Evolutionary conservation across 2,797 vertebrate species (phyloP).

Genomic region (Telmatherina bonti): DNA sequence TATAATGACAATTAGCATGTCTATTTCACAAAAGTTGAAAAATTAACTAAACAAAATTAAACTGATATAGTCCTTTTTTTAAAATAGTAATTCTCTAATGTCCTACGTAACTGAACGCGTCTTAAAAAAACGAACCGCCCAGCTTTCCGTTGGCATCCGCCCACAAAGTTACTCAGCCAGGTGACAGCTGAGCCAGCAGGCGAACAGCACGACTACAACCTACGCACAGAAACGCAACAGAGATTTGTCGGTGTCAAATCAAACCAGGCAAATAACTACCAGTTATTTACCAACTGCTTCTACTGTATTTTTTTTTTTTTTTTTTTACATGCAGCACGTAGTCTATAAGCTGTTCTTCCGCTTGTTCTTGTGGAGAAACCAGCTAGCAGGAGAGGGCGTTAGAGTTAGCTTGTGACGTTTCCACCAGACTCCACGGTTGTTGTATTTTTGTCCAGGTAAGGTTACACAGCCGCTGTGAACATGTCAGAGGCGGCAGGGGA

Average conservation of each 20-base stretch:
- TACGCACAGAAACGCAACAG: neutral
- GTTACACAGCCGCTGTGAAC: slow-evolving; percentile 7
- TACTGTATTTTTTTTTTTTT: neutral
- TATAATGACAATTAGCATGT: neutral
- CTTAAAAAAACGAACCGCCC: slow-evolving; percentile 10
- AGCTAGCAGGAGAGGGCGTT: slow-evolving; percentile 45
- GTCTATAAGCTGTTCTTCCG: slow-evolving; percentile 6
- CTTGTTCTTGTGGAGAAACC: slow-evolving; percentile 7
- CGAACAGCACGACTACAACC: neutral
- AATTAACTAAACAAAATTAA: neutral
- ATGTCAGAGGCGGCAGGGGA: slow-evolving; percentile 78
- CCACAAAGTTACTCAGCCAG: slow-evolving; percentile 71
- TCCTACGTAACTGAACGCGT: slow-evolving; percentile 16
- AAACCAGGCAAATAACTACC: neutral
- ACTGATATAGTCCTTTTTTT: neutral
- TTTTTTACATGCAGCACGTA: neutral
- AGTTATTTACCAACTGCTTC: rapidly evolving
- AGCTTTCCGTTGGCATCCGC: slow-evolving; percentile 41
- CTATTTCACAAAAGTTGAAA: neutral
- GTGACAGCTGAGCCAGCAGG: slow-evolving; percentile 69
- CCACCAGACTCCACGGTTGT: neutral
- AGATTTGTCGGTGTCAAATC: neutral
- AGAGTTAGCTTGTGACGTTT: slow-evolving; percentile 36
- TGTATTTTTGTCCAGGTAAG: slow-evolving; percentile 24
- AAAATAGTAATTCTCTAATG: rapidly evolving